Conservation (phyloP, 2,888 invertebrate genomes). For the Tetheella fluctuosa region DNA sequence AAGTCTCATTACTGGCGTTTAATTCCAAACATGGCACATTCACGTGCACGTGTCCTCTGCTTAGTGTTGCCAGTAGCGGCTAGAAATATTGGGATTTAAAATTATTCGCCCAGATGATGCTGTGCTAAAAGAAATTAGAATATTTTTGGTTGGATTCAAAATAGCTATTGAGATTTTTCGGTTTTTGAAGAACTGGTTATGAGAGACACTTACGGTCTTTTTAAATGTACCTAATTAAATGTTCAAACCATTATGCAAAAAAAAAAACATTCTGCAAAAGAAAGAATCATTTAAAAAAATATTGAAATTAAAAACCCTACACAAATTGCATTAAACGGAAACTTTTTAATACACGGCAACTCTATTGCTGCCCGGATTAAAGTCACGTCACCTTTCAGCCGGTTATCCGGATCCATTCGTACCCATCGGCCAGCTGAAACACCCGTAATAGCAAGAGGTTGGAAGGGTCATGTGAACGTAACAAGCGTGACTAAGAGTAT, state of each 20-base stretch:
- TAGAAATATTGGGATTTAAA: background rate
- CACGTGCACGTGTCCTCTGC: background rate
- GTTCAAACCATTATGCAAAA: no score
- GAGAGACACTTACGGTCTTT: no score
- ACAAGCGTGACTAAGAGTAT: background rate
- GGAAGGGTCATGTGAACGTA: background rate
- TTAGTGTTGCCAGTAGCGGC: background rate
- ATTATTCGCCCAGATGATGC: background rate
- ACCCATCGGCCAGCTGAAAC: background rate
- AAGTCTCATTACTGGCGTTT: conserved; percentile 8
- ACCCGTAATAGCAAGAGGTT: background rate
- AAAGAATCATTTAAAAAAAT: background rate
- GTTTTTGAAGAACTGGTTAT: no score
- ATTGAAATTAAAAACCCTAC: background rate
- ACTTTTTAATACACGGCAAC: conserved; percentile 2
- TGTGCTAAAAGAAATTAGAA: no score
- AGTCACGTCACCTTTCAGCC: conserved; percentile 11
- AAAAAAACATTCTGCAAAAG: no score
- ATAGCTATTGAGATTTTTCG: no score
- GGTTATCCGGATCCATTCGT: conserved; percentile 11
- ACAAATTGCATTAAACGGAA: background rate
- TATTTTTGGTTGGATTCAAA: background rate
- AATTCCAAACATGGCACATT: conserved; percentile 10
- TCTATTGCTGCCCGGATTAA: background rate
- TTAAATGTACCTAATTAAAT: no score